Percentiles rank a stretch among this genome's conserved stretches.
Conservation (phyloP, 1,140 invertebrate species). For the Drosophila persimilis region DNA sequence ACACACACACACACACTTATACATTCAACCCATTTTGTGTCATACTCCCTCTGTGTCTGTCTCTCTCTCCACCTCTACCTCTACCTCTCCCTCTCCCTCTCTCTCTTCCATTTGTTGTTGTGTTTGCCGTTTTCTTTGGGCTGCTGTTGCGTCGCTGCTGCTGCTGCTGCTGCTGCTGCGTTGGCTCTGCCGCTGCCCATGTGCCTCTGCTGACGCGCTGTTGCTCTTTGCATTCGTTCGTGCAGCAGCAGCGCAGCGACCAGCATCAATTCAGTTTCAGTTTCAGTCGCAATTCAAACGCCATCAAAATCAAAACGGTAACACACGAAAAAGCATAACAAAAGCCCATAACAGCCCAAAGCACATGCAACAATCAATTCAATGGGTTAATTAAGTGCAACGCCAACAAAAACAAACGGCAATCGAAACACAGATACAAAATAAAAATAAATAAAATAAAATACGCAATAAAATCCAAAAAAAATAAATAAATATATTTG, state of each 20-base stretch:
- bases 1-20: too few species aligned
- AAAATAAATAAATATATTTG: too few species aligned
- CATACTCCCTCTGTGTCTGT: too few species aligned
- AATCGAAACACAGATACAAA: too few species aligned
- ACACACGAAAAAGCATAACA: conserved; percentile 57
- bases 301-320: conserved; percentile 81
- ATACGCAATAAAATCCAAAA: too few species aligned
- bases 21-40: too few species aligned
- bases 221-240: conserved; percentile 34
- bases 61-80: too few species aligned
- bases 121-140: conserved; percentile 48
- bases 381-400: too few species aligned
- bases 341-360: conserved; percentile 47
- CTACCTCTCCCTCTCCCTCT: too few species aligned
- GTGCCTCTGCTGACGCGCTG: conserved; percentile 29
- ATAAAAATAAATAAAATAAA: too few species aligned
- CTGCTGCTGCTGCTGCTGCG: conserved; percentile 1
- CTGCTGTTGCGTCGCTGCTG: conserved; percentile 20
- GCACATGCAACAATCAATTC: too few species aligned
- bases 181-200: not conserved
- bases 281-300: conserved; percentile 80
- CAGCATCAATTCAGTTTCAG: conserved; percentile 72
- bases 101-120: conserved; percentile 7
- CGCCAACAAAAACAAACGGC: too few species aligned
- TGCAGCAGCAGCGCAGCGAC: conserved; percentile 17